Conservation (phyloP, 2,888 invertebrate genomes). For the Serripes groenlandicus region DNA sequence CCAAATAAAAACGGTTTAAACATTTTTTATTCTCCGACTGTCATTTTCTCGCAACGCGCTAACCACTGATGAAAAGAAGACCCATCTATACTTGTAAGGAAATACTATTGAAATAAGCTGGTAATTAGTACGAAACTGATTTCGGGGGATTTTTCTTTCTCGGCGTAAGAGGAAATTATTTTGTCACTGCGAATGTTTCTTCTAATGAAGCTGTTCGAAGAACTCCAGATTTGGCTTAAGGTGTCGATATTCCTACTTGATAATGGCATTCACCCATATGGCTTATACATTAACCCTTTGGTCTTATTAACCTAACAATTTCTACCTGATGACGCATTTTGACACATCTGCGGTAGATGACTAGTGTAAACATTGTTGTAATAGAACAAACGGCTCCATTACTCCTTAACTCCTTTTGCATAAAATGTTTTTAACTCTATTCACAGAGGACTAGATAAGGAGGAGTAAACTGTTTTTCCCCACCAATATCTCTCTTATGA, state of each 20-base stretch:
- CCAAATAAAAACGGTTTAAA: neutral
- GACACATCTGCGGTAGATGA: too few species aligned
- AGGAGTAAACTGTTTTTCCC: too few species aligned
- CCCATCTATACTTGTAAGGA: slow-evolving; percentile 42
- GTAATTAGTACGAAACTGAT: slow-evolving; percentile 57
- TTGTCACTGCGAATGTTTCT: slow-evolving; percentile 57
- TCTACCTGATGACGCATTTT: too few species aligned
- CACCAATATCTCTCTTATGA: too few species aligned
- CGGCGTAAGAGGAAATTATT: slow-evolving; percentile 64
- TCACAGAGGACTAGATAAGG: too few species aligned
- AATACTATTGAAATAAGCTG: slow-evolving; percentile 62
- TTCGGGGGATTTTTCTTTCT: slow-evolving; percentile 43
- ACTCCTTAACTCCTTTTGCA: too few species aligned
- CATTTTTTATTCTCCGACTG: neutral
- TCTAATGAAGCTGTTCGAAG: slow-evolving; percentile 55
- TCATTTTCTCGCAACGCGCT: neutral
- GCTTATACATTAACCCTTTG: neutral
- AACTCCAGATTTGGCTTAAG: slow-evolving; percentile 13
- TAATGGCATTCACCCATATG: neutral
- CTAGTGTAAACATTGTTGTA: too few species aligned
- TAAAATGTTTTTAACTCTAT: too few species aligned
- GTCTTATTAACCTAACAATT: too few species aligned
- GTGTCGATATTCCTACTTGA: slow-evolving; percentile 23
- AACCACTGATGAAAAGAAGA: slow-evolving; percentile 51
- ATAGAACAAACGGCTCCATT: too few species aligned